A percentile compares a stretch with the other conserved stretches of the same genome.
phyloP scores from a whole-genome alignment of 2,888 invertebrate species.

The Pyrochroa serraticornis region DNA sequence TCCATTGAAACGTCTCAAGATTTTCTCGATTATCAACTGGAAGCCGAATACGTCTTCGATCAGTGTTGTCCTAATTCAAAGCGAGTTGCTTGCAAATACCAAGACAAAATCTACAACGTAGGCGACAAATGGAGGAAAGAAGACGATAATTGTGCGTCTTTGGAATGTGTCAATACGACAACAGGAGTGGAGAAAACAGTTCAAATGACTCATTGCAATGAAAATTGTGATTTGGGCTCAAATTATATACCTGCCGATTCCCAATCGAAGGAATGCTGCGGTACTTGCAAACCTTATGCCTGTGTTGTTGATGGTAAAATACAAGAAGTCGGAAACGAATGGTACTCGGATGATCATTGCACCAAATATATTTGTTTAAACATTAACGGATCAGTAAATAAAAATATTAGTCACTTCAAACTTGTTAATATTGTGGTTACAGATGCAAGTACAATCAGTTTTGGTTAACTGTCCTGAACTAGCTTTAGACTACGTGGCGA shows the following conservation, averaged over 20 bases:
- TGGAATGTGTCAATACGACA: constrained; percentile 60
- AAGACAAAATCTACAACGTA: constrained; percentile 56
- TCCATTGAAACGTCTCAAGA: constrained; percentile 55
- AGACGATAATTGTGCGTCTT: constrained; percentile 63
- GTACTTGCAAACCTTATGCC: constrained; percentile 66
- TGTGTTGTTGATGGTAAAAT: constrained; percentile 60
- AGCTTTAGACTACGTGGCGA: constrained; percentile 53
- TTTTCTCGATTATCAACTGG: constrained; percentile 63
- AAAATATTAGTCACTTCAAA: not conserved
- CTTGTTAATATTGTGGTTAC: constrained; percentile 24
- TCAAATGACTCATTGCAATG: constrained; percentile 63
- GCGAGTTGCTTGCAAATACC: constrained; percentile 65
- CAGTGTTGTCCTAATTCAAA: constrained; percentile 69
- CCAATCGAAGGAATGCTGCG: constrained; percentile 65
- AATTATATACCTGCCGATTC: constrained; percentile 56
- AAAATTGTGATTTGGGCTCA: constrained; percentile 62
- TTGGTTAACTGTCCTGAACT: constrained; percentile 62
- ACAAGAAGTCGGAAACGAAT: constrained; percentile 61
- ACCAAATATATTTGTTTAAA: constrained; percentile 65
- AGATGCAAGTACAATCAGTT: constrained; percentile 65
- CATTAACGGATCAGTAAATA: constrained; percentile 58
- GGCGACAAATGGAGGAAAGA: constrained; percentile 66
- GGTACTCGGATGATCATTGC: constrained; percentile 69
- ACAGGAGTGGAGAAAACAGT: constrained; percentile 63
- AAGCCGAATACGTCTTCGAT: constrained; percentile 61